Evolutionary conservation across 1,140 invertebrate species (phyloP), one percentile per base, ranked within the genome.

Genomic region (Drosophila micromelanica): DNA sequence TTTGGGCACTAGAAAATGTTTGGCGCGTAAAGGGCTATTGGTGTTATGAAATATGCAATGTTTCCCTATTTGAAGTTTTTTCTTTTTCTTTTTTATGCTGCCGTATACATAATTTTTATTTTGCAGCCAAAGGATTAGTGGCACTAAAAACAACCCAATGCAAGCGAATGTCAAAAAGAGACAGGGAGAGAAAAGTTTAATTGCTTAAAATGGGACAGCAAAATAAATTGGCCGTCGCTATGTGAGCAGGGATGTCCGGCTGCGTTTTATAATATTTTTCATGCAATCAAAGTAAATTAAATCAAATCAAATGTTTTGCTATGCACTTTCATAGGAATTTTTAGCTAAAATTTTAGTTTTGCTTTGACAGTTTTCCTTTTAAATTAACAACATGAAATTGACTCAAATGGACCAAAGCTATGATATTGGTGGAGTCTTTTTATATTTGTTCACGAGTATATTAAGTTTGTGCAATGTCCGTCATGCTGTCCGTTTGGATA

Each of bases 91-190:
- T n/a, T n/a, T n/a, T n/a, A n/a, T n/a, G 82, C 78, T 89, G 69
- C 76, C 67, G 85, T 89, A 89, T 84, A 84, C 73, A 85, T 89
- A 84, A 89, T 90, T 77, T 90, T 90, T 90, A 90, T 89, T 80
- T 87, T 82, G 69, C 85, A 73, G 32, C 51, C 73, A 59, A 80
- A 76, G 76, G 73, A 80, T 77, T 74, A 56, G 67, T 64, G 45
- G 56, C 65, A 67, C 55, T 52, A 80, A 82, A 84, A 81, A 68
- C 52, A 73, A 84, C 69, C 76, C 76, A 84, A 45, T 30, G 59
- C 40, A 45, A 52, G 76, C 73, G 73, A 73, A 76, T 48, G 63
- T 37, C 35, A 45, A 72, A 72, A 71, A 45, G 55, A 65, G 54
- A 76, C 49, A 74, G 67, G 57, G 76, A 89, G 64, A 76, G 65